Conservation (phyloP, 1,140 invertebrate species). For the Apis dorsata region DNA sequence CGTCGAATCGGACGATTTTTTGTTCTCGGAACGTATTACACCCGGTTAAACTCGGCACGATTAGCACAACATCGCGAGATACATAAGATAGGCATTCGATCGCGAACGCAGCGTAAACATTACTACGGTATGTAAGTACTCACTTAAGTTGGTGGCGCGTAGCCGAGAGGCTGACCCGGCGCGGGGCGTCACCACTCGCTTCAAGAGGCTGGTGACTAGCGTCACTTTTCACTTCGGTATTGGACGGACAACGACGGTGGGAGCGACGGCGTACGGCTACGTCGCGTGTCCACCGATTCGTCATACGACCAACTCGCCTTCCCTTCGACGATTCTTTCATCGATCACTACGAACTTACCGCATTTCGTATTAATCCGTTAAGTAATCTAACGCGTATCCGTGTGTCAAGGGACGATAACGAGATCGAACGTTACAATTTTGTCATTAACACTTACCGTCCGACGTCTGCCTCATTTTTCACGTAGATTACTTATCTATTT, state of each 20-base stretch:
- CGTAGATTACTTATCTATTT: too few species aligned
- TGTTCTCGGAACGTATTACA: background rate
- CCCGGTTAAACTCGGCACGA: background rate
- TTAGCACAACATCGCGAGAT: background rate
- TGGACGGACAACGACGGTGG: constrained; percentile 56
- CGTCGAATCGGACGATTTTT: background rate
- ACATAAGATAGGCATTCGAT: constrained; percentile 41
- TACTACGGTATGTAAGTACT: constrained; percentile 48
- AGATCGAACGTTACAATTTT: background rate
- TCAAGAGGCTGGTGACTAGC: constrained; percentile 60
- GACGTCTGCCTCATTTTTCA: too few species aligned
- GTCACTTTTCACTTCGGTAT: constrained; percentile 66
- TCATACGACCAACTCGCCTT: background rate
- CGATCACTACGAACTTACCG: background rate
- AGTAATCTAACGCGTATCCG: background rate
- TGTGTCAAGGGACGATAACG: background rate
- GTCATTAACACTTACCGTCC: too few species aligned
- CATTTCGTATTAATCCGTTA: background rate
- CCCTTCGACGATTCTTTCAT: constrained; percentile 16
- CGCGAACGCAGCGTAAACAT: constrained; percentile 62
- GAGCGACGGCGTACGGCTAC: constrained; percentile 38
- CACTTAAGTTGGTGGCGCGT: constrained; percentile 25
- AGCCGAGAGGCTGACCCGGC: constrained; percentile 62
- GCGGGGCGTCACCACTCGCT: constrained; percentile 67
- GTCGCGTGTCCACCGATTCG: constrained; percentile 30